Evolutionary conservation across 1,140 invertebrate genomes (phyloP).

Genomic region (Pachypeltis micranthus): DNA sequence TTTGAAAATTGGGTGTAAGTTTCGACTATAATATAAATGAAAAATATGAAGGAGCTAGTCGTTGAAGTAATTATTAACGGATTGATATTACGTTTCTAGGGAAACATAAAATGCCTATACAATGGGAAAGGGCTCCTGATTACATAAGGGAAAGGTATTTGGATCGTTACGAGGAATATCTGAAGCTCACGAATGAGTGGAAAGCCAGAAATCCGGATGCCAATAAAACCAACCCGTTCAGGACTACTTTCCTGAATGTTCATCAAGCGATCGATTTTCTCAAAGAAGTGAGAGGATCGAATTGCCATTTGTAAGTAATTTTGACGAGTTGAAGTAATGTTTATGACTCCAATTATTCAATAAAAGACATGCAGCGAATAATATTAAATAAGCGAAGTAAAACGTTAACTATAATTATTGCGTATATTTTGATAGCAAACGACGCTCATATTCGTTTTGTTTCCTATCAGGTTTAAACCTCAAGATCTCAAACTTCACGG

Average conservation of each 20-base stretch:
- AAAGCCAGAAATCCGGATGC: background rate
- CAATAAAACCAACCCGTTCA: constrained; percentile 29
- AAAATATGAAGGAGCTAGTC: background rate
- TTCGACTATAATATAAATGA: background rate
- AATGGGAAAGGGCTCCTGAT: constrained; percentile 57
- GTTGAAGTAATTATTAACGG: constrained; percentile 7
- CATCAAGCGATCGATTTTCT: constrained; percentile 38
- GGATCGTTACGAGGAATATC: constrained; percentile 57
- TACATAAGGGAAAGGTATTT: constrained; percentile 58
- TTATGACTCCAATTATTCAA: no score
- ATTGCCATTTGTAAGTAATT: constrained; percentile 49
- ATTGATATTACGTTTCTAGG: constrained; percentile 39
- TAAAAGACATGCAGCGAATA: no score
- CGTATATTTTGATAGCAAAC: no score
- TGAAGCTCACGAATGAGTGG: constrained; percentile 1
- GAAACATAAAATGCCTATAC: constrained; percentile 66
- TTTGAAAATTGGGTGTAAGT: constrained; percentile 80
- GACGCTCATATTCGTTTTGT: constrained; percentile 15
- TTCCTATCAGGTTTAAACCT: constrained; percentile 46
- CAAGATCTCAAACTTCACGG: constrained; percentile 65
- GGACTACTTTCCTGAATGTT: constrained; percentile 9
- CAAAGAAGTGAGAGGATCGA: constrained; percentile 51
- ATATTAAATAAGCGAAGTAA: no score
- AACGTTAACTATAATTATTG: no score
- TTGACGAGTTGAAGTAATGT: background rate